These are phyloP conservation scores for Ancistrus triradiatus DNA, from an alignment of 2,113 vertebrate genomes.

Conservation along the genomic window DNA sequence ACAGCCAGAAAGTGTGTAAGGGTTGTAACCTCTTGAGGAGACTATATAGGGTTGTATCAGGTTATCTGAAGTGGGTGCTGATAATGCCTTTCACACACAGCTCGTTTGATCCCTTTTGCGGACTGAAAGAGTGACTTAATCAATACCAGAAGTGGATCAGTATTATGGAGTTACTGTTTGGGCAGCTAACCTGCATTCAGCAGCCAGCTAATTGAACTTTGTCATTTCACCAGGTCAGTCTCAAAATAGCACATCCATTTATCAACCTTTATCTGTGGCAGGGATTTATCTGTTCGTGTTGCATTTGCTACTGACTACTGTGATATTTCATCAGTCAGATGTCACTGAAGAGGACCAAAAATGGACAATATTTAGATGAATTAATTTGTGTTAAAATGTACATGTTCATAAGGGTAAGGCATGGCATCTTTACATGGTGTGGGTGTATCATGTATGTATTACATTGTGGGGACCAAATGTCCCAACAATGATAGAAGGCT, in stretches of 20 bases:
- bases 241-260: constrained; percentile 49
- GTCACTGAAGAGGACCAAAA: constrained; percentile 64
- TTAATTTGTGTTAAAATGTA: no score
- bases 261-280: constrained; percentile 56
- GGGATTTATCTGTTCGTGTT: constrained; percentile 27
- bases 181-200: constrained; percentile 48
- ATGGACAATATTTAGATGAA: constrained; percentile 54
- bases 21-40: constrained; percentile 62
- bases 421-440: no score
- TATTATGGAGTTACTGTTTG: constrained; percentile 66
- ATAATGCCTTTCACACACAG: constrained; percentile 74
- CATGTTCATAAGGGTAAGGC: no score
- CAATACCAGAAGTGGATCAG: constrained; percentile 67
- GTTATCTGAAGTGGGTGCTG: constrained; percentile 70
- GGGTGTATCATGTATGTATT: no score
- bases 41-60: constrained; percentile 65
- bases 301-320: constrained; percentile 14
- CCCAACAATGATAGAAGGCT: no score
- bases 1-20: constrained; percentile 51
- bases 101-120: constrained; percentile 63
- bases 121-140: constrained; percentile 59
- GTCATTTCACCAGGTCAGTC: constrained; percentile 58
- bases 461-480: no score
- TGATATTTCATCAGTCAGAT: constrained; percentile 39
- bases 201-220: constrained; percentile 60